phyloP scores from a whole-genome alignment of 2,797 vertebrate genomes.

The Vespertilio murinus region DNA sequence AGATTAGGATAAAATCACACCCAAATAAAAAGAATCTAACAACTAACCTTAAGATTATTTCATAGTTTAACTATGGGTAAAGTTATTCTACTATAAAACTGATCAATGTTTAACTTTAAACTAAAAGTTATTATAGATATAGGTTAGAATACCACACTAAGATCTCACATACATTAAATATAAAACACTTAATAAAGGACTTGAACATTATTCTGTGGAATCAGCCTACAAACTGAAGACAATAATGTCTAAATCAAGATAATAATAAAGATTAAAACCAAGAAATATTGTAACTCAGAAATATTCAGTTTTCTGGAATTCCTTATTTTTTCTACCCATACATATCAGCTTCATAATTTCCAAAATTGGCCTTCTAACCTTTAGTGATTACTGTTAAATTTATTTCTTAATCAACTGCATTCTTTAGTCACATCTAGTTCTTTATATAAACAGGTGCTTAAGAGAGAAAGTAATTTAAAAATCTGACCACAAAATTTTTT shows the following conservation, averaged over 20 bases:
- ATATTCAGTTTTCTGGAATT: background rate
- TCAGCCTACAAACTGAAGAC: background rate
- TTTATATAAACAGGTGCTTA: background rate
- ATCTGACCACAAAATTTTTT: background rate
- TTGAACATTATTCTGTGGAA: background rate
- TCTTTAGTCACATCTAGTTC: background rate
- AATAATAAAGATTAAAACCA: background rate
- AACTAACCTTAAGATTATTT: constrained; percentile 14
- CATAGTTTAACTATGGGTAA: background rate
- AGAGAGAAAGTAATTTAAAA: background rate
- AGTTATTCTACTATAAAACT: background rate
- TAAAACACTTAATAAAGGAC: background rate
- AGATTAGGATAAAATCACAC: background rate
- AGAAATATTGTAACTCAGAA: constrained; percentile 3
- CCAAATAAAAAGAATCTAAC: background rate
- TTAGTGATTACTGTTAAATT: background rate
- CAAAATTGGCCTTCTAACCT: background rate
- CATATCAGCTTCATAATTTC: background rate
- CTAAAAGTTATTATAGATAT: background rate
- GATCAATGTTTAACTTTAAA: background rate
- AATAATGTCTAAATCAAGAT: background rate
- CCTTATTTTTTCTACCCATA: background rate
- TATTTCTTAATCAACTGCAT: background rate
- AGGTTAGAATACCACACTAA: background rate
- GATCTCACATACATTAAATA: background rate